Evolutionary conservation across 2,888 invertebrate genomes (phyloP).

Genomic region (Chesias legatella): DNA sequence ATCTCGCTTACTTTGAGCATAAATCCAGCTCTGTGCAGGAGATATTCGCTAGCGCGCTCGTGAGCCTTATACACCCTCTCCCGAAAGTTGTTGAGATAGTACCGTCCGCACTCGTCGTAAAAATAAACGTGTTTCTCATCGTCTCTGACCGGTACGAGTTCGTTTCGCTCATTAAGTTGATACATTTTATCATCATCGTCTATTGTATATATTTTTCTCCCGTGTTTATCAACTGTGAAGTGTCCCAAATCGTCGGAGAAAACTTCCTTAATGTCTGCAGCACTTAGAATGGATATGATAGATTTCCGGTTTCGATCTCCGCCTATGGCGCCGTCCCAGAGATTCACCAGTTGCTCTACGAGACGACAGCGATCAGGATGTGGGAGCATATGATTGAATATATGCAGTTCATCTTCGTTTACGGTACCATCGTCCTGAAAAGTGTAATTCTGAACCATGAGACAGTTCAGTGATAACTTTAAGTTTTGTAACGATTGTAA

Average conservation of each 20-base stretch:
- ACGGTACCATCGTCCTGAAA: not conserved
- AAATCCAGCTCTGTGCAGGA: slow-evolving; percentile 25
- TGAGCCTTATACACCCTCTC: slow-evolving; percentile 36
- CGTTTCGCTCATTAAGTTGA: slow-evolving; percentile 36
- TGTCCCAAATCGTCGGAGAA: slow-evolving; percentile 35
- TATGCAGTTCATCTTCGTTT: slow-evolving; percentile 18
- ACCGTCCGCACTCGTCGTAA: slow-evolving; percentile 43
- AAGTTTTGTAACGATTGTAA: slow-evolving; percentile 37
- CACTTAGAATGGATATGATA: slow-evolving; percentile 41
- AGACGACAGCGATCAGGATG: slow-evolving; percentile 34
- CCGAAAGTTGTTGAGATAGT: slow-evolving; percentile 30
- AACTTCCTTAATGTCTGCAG: slow-evolving; percentile 31
- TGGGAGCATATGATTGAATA: slow-evolving; percentile 44
- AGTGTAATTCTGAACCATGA: slow-evolving; percentile 21
- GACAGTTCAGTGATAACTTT: slow-evolving; percentile 28
- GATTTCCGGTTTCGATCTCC: slow-evolving; percentile 24
- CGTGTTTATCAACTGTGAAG: slow-evolving; percentile 37
- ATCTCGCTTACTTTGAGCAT: slow-evolving; percentile 35
- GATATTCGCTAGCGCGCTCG: slow-evolving; percentile 35
- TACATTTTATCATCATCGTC: slow-evolving; percentile 26
- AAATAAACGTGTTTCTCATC: slow-evolving; percentile 38
- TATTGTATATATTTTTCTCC: slow-evolving; percentile 37
- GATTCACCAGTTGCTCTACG: slow-evolving; percentile 32
- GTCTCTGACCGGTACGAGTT: slow-evolving; percentile 33
- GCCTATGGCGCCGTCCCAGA: slow-evolving; percentile 35